phyloP scores from a whole-genome alignment of 2,113 vertebrate species.

The Geococcyx californianus region DNA sequence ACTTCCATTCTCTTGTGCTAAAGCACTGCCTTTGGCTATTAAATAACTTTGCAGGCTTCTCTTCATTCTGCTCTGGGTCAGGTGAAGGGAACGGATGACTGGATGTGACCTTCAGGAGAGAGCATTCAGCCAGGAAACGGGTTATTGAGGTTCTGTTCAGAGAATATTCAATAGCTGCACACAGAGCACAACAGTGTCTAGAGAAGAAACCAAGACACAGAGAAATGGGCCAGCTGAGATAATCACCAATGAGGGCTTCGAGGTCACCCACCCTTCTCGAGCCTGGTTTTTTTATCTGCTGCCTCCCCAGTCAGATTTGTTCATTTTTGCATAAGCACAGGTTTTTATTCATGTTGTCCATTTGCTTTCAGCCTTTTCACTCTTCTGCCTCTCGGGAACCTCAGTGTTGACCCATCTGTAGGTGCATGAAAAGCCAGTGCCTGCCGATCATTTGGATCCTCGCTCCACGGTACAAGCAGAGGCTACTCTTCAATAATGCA shows the following conservation, averaged over 20 bases:
- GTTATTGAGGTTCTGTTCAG: conserved; percentile 40
- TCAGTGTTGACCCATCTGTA: background rate
- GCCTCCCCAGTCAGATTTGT: background rate
- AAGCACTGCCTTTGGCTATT: background rate
- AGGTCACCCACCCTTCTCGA: background rate
- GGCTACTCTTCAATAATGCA: conserved; percentile 64
- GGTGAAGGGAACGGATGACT: background rate
- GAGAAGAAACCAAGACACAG: background rate
- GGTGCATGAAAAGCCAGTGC: background rate
- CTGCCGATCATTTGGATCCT: conserved; percentile 16
- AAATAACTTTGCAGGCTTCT: background rate
- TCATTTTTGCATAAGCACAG: background rate
- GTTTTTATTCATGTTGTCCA: conserved; percentile 11
- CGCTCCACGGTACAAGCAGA: background rate
- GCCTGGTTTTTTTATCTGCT: background rate
- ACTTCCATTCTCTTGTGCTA: background rate
- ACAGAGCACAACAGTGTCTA: background rate
- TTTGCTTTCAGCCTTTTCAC: background rate
- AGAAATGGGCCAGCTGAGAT: background rate
- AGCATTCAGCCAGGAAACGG: conserved; percentile 47
- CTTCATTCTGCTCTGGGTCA: background rate
- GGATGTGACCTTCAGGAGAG: conserved; percentile 23
- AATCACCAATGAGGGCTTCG: background rate
- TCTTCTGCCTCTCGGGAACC: background rate
- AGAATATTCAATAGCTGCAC: conserved; percentile 16